Conservation (phyloP, 2,888 invertebrate genomes). For the Eurytoma californica region DNA sequence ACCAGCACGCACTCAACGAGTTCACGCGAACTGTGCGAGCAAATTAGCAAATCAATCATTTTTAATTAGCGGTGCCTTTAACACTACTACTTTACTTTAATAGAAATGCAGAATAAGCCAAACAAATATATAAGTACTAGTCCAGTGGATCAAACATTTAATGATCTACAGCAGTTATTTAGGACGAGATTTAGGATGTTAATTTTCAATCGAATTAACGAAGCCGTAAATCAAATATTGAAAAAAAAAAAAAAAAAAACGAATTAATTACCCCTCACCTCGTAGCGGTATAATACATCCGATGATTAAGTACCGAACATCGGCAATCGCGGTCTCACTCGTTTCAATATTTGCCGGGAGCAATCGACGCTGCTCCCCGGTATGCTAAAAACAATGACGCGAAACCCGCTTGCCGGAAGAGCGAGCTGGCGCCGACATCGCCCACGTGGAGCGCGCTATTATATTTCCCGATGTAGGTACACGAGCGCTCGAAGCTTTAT, state of each 20-base stretch:
- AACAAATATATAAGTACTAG: not conserved
- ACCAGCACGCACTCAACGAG: not conserved
- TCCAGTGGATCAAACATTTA: too few relatives aligned
- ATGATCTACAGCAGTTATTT: too few relatives aligned
- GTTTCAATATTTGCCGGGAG: too few relatives aligned
- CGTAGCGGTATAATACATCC: too few relatives aligned
- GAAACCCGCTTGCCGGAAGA: slow-evolving; percentile 29
- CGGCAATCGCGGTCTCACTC: too few relatives aligned
- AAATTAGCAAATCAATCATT: slow-evolving; percentile 59
- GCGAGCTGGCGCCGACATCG: slow-evolving; percentile 5
- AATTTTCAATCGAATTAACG: too few relatives aligned
- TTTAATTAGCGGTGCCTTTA: slow-evolving; percentile 63
- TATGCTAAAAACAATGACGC: slow-evolving; percentile 40
- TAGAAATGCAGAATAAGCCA: not conserved
- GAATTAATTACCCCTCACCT: too few relatives aligned
- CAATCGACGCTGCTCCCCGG: not conserved
- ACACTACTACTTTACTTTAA: slow-evolving; percentile 7
- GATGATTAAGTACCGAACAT: too few relatives aligned
- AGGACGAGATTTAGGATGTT: too few relatives aligned
- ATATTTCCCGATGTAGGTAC: slow-evolving; percentile 38
- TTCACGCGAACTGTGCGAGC: not conserved
- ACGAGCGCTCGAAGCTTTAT: slow-evolving; percentile 35
- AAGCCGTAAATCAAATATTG: too few relatives aligned
- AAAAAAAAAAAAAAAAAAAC: too few relatives aligned
- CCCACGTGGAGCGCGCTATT: slow-evolving; percentile 21